Conservation (phyloP, 2,888 invertebrate genomes). For the Saturnia pavonia region DNA sequence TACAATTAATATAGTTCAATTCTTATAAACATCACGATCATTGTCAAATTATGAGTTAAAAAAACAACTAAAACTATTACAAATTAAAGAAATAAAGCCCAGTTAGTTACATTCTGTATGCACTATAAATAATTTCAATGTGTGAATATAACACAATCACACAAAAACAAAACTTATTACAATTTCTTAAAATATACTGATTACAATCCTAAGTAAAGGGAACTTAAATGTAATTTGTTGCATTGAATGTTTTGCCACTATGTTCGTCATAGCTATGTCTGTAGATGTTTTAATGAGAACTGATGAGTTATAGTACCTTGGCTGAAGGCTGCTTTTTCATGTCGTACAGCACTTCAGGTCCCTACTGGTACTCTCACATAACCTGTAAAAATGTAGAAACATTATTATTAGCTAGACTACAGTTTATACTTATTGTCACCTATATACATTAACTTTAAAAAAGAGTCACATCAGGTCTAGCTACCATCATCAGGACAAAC, state of each 20-base stretch:
- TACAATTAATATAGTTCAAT: conserved; percentile 32
- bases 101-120: conserved; percentile 40
- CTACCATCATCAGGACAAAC: too few species aligned
- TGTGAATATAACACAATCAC: conserved; percentile 29
- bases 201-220: conserved; percentile 45
- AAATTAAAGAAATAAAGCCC: conserved; percentile 37
- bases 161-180: conserved; percentile 35
- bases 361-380: conserved; percentile 60
- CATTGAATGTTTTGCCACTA: conserved; percentile 68
- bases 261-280: conserved; percentile 75
- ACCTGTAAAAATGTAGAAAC: conserved; percentile 45
- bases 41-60: not conserved
- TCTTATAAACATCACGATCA: conserved; percentile 22
- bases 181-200: conserved; percentile 44
- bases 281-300: conserved; percentile 58
- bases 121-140: conserved; percentile 33
- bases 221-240: conserved; percentile 69
- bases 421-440: too few species aligned
- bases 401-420: conserved; percentile 12
- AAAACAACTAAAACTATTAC: conserved; percentile 35
- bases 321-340: conserved; percentile 62
- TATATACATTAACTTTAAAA: too few species aligned
- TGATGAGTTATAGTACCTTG: conserved; percentile 68
- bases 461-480: too few species aligned
- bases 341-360: conserved; percentile 66